Percentiles rank a stretch among this genome's conserved stretches.
These are phyloP conservation scores for Caradrina clavipalpis DNA, from an alignment of 2,888 invertebrate genomes.

Conservation along the genomic window DNA sequence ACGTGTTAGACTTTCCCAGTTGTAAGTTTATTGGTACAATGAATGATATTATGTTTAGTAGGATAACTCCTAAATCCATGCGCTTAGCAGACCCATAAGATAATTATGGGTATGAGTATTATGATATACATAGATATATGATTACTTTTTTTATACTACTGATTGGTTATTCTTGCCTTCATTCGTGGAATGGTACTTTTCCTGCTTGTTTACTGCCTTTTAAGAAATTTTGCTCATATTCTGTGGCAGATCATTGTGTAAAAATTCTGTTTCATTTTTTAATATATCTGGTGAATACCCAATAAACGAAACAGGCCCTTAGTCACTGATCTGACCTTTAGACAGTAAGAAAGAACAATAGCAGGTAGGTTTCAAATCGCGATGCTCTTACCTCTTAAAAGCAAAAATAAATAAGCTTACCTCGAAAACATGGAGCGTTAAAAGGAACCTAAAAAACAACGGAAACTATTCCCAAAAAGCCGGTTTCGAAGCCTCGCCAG, in stretches of 20 bases:
- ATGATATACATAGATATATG: not conserved
- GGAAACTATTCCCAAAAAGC: slow-evolving; percentile 64
- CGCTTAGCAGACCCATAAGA: not conserved
- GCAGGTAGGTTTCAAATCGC: not conserved
- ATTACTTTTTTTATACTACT: not conserved
- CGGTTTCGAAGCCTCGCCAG: slow-evolving; percentile 56
- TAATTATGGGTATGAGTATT: not conserved
- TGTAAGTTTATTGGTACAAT: not conserved
- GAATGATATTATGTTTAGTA: not conserved
- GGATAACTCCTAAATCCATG: not conserved
- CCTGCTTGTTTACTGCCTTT: too few species aligned
- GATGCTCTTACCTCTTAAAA: slow-evolving; percentile 1
- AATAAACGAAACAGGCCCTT: not conserved
- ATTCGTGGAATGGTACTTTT: too few species aligned
- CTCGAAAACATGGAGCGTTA: slow-evolving; percentile 25
- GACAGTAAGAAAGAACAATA: not conserved
- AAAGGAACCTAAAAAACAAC: slow-evolving; percentile 57
- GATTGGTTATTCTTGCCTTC: too few species aligned
- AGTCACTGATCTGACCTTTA: not conserved
- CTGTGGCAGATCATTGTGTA: too few species aligned
- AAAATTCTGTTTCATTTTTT: too few species aligned
- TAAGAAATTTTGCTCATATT: too few species aligned
- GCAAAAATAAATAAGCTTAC: slow-evolving; percentile 19
- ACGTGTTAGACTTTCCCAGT: not conserved
- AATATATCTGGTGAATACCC: too few species aligned